Base-by-base conservation (phyloP, 2,797 vertebrate species). In the Hapalemur alaotrensis region DNA sequence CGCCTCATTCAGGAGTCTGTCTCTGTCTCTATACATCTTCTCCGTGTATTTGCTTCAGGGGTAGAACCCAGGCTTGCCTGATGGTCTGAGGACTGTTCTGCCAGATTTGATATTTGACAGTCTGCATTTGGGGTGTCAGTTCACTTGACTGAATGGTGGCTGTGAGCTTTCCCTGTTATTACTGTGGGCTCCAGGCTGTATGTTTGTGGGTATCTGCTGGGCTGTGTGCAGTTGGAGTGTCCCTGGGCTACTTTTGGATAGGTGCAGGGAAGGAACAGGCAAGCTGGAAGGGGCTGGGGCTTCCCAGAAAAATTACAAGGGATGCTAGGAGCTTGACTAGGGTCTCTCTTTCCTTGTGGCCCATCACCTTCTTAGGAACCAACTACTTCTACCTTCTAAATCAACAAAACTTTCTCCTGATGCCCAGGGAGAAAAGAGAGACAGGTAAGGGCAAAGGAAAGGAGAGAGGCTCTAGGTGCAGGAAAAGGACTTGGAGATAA, bases 381-480 rank as follows among this genome's bases (percentile, higher is more conserved):
- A 92, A 79, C 96, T 97, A 97, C 18, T 59, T 79, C 97, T 97
- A 97, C 46, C 81, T 93, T 97, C 97, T 97, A 98, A 94, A 90
- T 94, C 85, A 97, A 90, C 54, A 65, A 91, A 95, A 94, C 93
- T 93, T 89, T 48, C 87, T 98, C 61, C 72, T 75, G 95, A 76
- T 46, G 38, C 50, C 80, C 79, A 90, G 91, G 61, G 61, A 92
- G 46, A 20, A 83, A 90, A 89, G 79, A 83, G 79, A 93, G 70
- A 38, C 22, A 73, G 69, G 85, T n/a, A 28, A 22, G 35, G 63
- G 92, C 30, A 35, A 75, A 57, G 95, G 83, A 59, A 25, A 81
- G 82, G 80, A 83, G 65, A 14, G 35, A 67, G 65, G 52, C 73
- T 91, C 86, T 86, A 38, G 93, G 69, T 54, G 48, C 57, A 84